Conservation (phyloP, 2,797 vertebrate genomes). For the Acanthornis magna region DNA sequence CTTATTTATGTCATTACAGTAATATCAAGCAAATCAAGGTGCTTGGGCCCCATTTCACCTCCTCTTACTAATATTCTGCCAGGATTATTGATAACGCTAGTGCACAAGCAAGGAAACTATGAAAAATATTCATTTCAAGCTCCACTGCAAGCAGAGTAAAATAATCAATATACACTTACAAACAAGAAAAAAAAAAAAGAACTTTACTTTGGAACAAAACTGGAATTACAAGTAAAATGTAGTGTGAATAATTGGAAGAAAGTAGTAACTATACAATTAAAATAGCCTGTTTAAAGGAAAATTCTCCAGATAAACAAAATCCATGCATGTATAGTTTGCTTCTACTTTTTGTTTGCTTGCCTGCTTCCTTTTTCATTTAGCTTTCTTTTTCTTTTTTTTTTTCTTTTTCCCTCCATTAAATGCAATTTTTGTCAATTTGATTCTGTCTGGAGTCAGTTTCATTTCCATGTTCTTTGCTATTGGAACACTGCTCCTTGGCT, state of each 20-base stretch:
- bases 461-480: neutral
- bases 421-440: neutral
- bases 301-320: neutral
- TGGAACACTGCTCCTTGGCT: neutral
- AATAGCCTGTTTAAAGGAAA: neutral
- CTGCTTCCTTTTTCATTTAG: neutral
- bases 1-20: neutral
- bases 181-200: neutral
- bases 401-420: neutral
- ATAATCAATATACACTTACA: conserved; percentile 49
- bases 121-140: conserved; percentile 67
- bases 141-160: conserved; percentile 45
- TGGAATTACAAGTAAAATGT: neutral
- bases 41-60: neutral
- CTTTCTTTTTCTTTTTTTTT: neutral
- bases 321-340: neutral
- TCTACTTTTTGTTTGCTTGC: neutral
- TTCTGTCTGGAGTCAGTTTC: neutral
- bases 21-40: neutral
- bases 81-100: conserved; percentile 16
- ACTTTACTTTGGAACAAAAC: neutral
- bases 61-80: conserved; percentile 17
- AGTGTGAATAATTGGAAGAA: neutral
- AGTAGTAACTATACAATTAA: neutral
- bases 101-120: neutral